Evolutionary conservation across 2,888 invertebrate species (phyloP).

Genomic region (Hydrotaea diabolus): DNA sequence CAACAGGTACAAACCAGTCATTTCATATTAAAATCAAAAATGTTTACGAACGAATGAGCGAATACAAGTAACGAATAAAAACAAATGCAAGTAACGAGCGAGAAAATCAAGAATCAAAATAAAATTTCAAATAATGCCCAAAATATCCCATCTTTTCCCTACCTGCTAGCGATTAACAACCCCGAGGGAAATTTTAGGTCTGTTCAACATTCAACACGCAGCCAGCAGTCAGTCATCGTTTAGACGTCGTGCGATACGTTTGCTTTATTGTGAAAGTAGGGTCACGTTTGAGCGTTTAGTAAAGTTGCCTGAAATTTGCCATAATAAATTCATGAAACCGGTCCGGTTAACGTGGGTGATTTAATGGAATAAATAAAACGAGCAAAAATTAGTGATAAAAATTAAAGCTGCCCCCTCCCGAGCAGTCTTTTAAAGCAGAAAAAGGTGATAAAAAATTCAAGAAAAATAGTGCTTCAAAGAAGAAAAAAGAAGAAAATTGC

Average conservation of each 20-base stretch:
- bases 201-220: conserved; percentile 18
- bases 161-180: conserved; percentile 1
- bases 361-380: conserved; percentile 5
- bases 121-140: conserved; percentile 38
- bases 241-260: conserved; percentile 66
- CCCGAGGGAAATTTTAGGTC: conserved; percentile 57
- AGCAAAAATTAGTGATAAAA: neutral
- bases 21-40: no score
- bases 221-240: conserved; percentile 62
- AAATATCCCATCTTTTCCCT: conserved; percentile 48
- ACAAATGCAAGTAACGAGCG: no score
- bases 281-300: conserved; percentile 57
- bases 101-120: conserved; percentile 46
- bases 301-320: conserved; percentile 34
- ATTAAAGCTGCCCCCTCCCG: neutral
- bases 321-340: conserved; percentile 36
- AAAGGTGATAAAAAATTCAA: conserved; percentile 15
- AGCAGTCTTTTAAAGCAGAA: conserved; percentile 16
- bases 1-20: no score
- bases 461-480: conserved; percentile 45
- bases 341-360: conserved; percentile 33
- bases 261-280: conserved; percentile 57
- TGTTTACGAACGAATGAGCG: no score
- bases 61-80: no score
- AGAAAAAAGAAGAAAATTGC: conserved; percentile 47